Evolutionary conservation across 2,113 vertebrate species (phyloP).

Genomic region (Heterotis niloticus): DNA sequence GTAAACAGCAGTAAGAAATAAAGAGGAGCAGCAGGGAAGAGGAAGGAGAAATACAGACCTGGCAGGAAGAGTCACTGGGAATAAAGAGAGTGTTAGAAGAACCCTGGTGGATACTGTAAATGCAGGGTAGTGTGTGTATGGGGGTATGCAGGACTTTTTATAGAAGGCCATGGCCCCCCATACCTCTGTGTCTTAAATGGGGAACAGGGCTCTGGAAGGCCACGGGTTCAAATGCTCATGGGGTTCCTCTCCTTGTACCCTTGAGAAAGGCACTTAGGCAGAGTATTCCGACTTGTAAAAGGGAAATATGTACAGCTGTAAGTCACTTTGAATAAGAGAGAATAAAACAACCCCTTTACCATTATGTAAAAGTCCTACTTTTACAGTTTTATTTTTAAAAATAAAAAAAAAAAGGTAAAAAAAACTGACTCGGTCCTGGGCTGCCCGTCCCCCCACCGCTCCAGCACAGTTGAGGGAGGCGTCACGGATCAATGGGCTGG

Average conservation of each 20-base stretch:
- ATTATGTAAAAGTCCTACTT: slow-evolving; percentile 19
- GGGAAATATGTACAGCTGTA: neutral
- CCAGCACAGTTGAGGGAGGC: too few species aligned
- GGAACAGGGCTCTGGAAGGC: neutral
- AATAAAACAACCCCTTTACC: neutral
- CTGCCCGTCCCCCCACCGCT: too few species aligned
- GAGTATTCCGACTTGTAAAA: neutral
- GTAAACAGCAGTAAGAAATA: too few species aligned
- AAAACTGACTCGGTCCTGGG: too few species aligned
- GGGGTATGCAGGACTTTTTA: neutral
- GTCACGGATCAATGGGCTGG: too few species aligned
- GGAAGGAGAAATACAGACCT: too few species aligned
- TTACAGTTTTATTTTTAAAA: slow-evolving; percentile 14
- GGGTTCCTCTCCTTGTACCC: neutral
- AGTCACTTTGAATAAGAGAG: neutral
- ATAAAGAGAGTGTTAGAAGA: too few species aligned
- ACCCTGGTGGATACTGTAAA: too few species aligned
- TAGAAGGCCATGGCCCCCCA: neutral
- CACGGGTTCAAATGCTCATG: neutral
- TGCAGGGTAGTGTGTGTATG: too few species aligned
- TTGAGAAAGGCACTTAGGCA: neutral
- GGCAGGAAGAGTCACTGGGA: too few species aligned
- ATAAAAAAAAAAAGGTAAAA: too few species aligned
- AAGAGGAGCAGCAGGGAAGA: too few species aligned
- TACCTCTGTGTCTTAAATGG: neutral